Percentiles rank a stretch among this genome's conserved stretches.
Conservation (phyloP, 2,113 vertebrate species). For the Rhynchomys soricoides region DNA sequence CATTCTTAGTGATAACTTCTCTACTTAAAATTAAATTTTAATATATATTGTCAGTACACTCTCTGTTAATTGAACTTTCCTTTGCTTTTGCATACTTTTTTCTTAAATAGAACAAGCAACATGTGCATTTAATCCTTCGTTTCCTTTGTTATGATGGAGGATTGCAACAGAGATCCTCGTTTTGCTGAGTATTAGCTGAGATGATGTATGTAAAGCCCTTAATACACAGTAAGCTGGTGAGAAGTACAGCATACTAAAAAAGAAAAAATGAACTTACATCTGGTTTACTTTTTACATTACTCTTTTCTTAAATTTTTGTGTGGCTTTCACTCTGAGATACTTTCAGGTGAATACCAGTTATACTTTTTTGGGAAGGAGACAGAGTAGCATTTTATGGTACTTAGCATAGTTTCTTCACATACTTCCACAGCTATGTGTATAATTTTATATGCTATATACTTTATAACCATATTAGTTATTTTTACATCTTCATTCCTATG, state of each 20-base stretch:
- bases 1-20: neutral
- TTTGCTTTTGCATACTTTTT: neutral
- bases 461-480: constrained; percentile 37
- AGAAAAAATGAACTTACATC: neutral
- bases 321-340: neutral
- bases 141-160: neutral
- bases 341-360: neutral
- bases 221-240: neutral
- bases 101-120: neutral
- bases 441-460: constrained; percentile 43
- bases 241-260: neutral
- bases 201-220: neutral
- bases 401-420: neutral
- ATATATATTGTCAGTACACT: neutral
- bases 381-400: neutral
- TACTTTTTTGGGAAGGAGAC: neutral
- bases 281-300: neutral
- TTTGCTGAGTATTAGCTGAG: neutral
- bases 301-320: neutral
- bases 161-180: constrained; percentile 32
- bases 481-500: constrained; percentile 40
- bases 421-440: neutral
- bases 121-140: neutral
- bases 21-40: constrained; percentile 2
- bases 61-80: neutral